phyloP scores from a whole-genome alignment of 2,888 invertebrate genomes.

The Heliconius cydno region DNA sequence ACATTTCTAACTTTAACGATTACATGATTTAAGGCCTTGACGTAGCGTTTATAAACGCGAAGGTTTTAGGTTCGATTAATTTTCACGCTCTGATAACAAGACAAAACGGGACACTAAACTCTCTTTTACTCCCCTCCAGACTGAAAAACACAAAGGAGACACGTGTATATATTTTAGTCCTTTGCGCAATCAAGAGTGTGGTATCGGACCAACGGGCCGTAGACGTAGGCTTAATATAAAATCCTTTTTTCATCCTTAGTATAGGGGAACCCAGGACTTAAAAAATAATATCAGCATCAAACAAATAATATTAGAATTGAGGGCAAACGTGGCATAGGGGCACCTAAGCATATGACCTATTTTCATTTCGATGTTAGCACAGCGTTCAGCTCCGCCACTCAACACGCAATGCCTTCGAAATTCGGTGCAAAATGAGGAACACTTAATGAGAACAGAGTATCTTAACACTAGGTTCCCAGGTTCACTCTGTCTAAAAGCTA shows the following conservation, averaged over 20 bases:
- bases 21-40: no score
- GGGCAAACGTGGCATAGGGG: background rate
- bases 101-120: no score
- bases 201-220: background rate
- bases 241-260: background rate
- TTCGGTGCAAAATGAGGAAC: no score
- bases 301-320: background rate
- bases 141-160: background rate
- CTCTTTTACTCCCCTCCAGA: no score
- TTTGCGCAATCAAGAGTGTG: background rate
- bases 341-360: background rate
- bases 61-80: no score
- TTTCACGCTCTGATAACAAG: no score
- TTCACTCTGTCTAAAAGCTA: no score
- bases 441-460: no score
- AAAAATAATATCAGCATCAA: background rate
- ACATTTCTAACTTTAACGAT: no score
- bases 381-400: background rate
- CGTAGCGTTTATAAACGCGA: no score
- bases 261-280: background rate
- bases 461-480: no score
- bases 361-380: background rate
- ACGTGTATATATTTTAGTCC: background rate
- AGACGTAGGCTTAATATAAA: background rate
- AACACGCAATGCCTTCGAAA: background rate